Evolutionary conservation across 64 coral and sea anemone species (phyloP).

Genomic region (Exaiptasia diaphana): DNA sequence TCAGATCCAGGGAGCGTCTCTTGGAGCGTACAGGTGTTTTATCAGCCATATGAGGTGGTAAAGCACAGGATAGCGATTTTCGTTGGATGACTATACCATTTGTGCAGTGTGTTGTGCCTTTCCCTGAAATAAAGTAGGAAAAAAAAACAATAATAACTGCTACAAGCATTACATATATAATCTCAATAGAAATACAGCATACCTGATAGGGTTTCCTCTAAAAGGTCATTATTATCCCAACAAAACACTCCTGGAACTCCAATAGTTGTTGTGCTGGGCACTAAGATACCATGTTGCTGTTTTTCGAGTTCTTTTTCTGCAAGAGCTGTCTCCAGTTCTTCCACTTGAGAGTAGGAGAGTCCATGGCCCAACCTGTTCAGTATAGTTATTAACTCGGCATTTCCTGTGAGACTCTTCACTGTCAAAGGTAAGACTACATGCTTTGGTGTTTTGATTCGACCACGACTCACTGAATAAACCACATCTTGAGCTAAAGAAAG

Average conservation of each 20-base stretch:
- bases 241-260: constrained; percentile 45
- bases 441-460: constrained; percentile 34
- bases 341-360: constrained; percentile 42
- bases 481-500: constrained; percentile 48
- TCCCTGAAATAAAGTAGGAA: not conserved
- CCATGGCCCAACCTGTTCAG: constrained; percentile 60
- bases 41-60: constrained; percentile 11
- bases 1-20: not conserved
- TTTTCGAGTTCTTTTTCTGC: not conserved
- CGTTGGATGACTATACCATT: constrained; percentile 54
- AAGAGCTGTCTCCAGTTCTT: constrained; percentile 51
- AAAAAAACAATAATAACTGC: not conserved
- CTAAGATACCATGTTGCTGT: constrained; percentile 6
- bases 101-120: constrained; percentile 46
- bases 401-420: constrained; percentile 54
- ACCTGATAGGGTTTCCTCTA: constrained; percentile 51
- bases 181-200: not conserved
- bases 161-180: not conserved
- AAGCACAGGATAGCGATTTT: constrained; percentile 22
- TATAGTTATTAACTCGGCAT: constrained; percentile 44
- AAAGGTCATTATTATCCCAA: constrained; percentile 55
- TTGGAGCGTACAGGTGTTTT: not conserved
- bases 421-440: constrained; percentile 33
- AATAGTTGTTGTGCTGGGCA: not conserved
- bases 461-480: constrained; percentile 17